These are phyloP conservation scores for Tenthredo mesomela DNA, from an alignment of 2,888 invertebrate genomes.

Conservation along the genomic window DNA sequence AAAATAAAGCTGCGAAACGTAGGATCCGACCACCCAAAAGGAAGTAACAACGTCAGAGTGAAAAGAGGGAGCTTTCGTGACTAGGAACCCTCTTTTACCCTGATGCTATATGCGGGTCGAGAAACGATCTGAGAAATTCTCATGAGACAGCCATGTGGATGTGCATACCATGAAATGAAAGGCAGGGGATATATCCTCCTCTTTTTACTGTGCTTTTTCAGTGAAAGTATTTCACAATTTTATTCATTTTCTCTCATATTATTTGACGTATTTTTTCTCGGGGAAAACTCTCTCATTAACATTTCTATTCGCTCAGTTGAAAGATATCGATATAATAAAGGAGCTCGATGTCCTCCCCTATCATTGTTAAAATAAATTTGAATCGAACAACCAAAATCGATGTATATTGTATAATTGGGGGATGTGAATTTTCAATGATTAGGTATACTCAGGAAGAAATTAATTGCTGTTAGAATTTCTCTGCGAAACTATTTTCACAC, in stretches of 20 bases:
- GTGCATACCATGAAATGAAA: neutral
- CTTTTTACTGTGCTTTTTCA: neutral
- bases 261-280: neutral
- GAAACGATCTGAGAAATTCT: neutral
- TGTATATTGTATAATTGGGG: neutral
- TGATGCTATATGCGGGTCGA: neutral
- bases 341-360: neutral
- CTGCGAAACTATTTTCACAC: neutral
- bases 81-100: neutral
- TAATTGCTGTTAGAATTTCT: neutral
- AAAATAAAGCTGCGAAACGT: neutral
- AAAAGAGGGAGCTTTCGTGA: neutral
- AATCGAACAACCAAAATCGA: neutral
- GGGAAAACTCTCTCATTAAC: neutral
- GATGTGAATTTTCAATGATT: neutral
- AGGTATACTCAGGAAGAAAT: neutral
- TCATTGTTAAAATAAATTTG: neutral
- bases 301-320: neutral
- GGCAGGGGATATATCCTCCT: neutral
- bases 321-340: neutral
- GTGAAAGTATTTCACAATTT: neutral
- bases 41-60: neutral
- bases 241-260: neutral
- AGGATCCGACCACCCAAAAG: neutral
- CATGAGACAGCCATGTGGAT: neutral